Base-by-base conservation (phyloP, 2,113 vertebrate genomes). In the Proteles cristata region DNA sequence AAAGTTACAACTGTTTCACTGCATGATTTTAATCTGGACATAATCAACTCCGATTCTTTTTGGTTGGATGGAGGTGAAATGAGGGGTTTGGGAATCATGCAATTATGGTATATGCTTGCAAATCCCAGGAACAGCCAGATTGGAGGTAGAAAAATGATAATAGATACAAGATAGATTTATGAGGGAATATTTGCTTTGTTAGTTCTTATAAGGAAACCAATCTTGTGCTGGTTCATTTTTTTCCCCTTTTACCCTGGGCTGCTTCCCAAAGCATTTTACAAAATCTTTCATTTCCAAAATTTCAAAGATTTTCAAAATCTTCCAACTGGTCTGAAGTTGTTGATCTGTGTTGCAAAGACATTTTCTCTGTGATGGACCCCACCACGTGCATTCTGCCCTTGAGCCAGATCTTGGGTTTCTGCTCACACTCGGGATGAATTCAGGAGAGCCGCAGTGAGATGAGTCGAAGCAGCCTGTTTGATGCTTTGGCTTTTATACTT, bases 241-340 rank as follows among this genome's bases (percentile, higher is more conserved):
- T 55, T 63, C 71, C 87, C 69, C 15, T 68, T 97, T 85, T 63
- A 43, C 39, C 35, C 55, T 91, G 17, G 21, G n/a, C 23, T 26
- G 14, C 33, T 74, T 65, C 19, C 15, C 45, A 23, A 14, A 12
- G 11, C 4, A 50, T 83, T 93, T 82, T 71, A 68, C 35, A 83
- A 79, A 94, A 43, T 33, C 2, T 55, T 84, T 94, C 81, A 39
- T 45, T 15, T 65, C 65, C 69, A 12, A 71, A 17, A 48, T 53
- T 53, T 53, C 45, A 79, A 79, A 79, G 76, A 79, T 53, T 79
- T 33, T 21, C 48, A 31, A 53, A 79, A 53, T 63, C 15, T 58
- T 81, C 63, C 28, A 28, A 3, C 25, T 6, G 21, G 68, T 33
- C 53, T 43, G 35, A 93, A 53, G 11, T 55, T 88, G 45, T 16